Conservation (phyloP, 2,888 invertebrate genomes). For the Athalia rosae region DNA sequence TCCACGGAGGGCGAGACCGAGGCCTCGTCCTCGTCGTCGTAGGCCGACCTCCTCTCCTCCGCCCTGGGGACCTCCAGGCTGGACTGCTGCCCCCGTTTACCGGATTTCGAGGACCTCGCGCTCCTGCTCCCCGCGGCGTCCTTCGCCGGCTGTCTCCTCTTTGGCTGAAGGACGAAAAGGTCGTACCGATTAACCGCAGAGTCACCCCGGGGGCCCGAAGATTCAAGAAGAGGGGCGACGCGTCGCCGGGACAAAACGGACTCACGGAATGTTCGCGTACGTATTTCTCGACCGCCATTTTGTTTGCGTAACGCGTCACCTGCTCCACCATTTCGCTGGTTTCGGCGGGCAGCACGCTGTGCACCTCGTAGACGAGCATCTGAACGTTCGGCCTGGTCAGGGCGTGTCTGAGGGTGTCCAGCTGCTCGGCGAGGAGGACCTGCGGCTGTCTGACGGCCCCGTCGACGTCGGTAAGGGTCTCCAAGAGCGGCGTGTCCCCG, state of each 20-base stretch:
- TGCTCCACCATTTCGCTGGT: constrained; percentile 84
- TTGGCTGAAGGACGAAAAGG: constrained; percentile 47
- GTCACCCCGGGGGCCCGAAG: not conserved
- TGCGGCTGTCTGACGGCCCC: constrained; percentile 56
- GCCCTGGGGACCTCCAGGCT: constrained; percentile 43
- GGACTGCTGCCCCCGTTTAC: constrained; percentile 49
- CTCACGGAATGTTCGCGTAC: constrained; percentile 71
- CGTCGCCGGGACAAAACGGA: constrained; percentile 12
- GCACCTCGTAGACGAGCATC: constrained; percentile 87
- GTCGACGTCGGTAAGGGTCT: constrained; percentile 74
- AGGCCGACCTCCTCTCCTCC: constrained; percentile 48
- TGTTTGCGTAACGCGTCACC: constrained; percentile 82
- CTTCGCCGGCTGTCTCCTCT: constrained; percentile 49
- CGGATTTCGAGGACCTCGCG: constrained; percentile 50
- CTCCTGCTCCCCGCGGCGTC: constrained; percentile 47
- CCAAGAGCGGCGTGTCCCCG: constrained; percentile 85
- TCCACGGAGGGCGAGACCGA: constrained; percentile 47
- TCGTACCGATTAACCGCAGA: not conserved
- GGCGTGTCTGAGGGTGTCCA: constrained; percentile 82
- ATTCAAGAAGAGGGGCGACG: not conserved
- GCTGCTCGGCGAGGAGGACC: constrained; percentile 83
- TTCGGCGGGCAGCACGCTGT: constrained; percentile 85
- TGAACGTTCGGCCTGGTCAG: constrained; percentile 90
- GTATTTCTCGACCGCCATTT: constrained; percentile 82
- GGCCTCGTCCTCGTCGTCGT: constrained; percentile 54